Conservation (phyloP, 2,113 vertebrate genomes). For the Poeciliopsis prolifica region DNA sequence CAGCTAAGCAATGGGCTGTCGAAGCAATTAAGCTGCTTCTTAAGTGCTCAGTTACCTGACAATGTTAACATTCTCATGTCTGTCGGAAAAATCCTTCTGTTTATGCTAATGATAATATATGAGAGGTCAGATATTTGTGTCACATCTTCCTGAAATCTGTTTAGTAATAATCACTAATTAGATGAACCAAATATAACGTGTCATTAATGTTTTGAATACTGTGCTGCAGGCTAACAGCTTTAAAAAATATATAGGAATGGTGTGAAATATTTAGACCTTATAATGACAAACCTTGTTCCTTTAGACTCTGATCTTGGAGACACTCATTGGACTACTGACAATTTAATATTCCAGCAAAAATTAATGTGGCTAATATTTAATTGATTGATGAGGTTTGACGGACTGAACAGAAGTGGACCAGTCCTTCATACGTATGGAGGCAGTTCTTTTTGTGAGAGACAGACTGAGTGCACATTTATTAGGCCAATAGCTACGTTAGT, state of each 20-base stretch:
- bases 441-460: too few relatives aligned
- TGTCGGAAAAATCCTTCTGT: conserved; percentile 23
- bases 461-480: too few relatives aligned
- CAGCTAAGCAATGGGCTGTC: conserved; percentile 23
- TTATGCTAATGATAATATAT: conserved; percentile 35
- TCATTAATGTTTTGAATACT: conserved; percentile 35
- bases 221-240: conserved; percentile 6
- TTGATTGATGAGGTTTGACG: conserved; percentile 19
- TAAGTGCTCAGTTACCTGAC: conserved; percentile 46
- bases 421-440: too few relatives aligned
- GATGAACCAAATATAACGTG: neutral
- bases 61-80: conserved; percentile 29
- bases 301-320: neutral
- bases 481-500: too few relatives aligned
- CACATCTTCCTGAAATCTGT: conserved; percentile 28
- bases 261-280: conserved; percentile 20
- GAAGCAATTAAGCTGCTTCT: conserved; percentile 45
- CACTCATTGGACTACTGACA: neutral
- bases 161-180: conserved; percentile 32
- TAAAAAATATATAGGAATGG: neutral
- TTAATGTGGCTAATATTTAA: conserved; percentile 21
- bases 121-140: conserved; percentile 21
- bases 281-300: conserved; percentile 21
- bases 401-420: neutral
- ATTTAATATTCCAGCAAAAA: conserved; percentile 13